Evolutionary conservation across 2,888 invertebrate genomes (phyloP), one percentile per base, ranked within the genome.

Genomic region (Drosophila merina): DNA sequence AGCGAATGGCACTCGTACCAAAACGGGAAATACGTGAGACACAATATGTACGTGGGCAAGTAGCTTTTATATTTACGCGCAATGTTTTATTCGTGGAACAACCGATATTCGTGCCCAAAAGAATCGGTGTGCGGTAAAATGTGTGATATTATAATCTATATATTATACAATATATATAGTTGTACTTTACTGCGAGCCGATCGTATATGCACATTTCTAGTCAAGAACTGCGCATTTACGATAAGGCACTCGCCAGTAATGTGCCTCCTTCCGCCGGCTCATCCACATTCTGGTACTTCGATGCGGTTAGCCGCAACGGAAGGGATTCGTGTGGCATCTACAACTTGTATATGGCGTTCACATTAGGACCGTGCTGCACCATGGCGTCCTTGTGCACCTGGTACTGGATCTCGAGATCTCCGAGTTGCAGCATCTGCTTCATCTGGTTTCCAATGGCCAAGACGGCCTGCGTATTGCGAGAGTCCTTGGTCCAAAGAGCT

Each of bases 401-500:
- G 92, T 96, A 97, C 66, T 93, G 93, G 69, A 93, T 92, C 31
- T 92, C 93, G 2, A 86, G 76, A 12, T 92, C 90, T 57, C 93
- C 93, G 86, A 96, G 93, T 81, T 93, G 94, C 74, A 98, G 93
- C 88, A 96, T 94, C 87, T 97, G 96, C 92, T 97, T 97, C 69
- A 98, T 92, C 93, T 96, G 96, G 69, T 94, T 94, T 50, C 98
- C 98, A 90, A 98, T 98, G 92, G 96, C 96, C 81, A 97, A 90
- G 76, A 95, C 95, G 52, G 96, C 95, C 57, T 95, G 94, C 79
- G 94, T 93, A 88, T 95, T 95, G 51, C 93, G 93, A 6, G 95
- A 94, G 92, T 98, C 96, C 20, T 95, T 95, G 47, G 98, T 98
- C 98, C 98, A 98, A 67, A 98, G 92, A 76, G 93, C 95, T 95